phyloP scores from a whole-genome alignment of 2,113 vertebrate species.

The Trochalopteron elliotii region DNA sequence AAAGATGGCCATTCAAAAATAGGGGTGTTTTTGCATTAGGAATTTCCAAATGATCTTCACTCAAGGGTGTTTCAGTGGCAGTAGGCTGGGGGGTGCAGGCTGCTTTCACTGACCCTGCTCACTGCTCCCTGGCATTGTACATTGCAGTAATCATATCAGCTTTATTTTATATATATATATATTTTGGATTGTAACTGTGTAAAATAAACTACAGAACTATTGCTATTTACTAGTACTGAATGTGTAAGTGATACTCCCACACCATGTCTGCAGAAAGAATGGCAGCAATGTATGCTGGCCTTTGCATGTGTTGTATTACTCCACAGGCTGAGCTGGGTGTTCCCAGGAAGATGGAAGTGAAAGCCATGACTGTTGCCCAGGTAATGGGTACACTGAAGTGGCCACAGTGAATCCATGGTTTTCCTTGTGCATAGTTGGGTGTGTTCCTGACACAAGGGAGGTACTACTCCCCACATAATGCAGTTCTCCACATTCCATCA shows the following conservation, averaged over 20 bases:
- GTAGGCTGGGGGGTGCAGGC: background rate
- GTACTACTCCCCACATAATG: no score
- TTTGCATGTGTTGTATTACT: background rate
- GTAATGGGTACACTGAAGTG: background rate
- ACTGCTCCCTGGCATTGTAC: background rate
- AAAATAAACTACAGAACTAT: constrained; percentile 9
- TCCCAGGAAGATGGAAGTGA: fast-evolving
- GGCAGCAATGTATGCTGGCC: background rate
- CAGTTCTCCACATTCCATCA: background rate
- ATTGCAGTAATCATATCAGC: background rate
- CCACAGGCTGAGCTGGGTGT: background rate
- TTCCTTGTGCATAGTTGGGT: background rate
- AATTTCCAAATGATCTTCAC: background rate
- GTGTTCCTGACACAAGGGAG: background rate
- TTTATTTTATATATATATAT: background rate
- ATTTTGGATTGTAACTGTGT: constrained; percentile 12
- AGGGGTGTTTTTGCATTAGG: background rate
- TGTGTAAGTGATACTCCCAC: background rate
- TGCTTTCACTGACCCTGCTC: background rate
- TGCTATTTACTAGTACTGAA: background rate
- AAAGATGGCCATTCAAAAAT: background rate
- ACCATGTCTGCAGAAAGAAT: fast-evolving
- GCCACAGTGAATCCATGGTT: fast-evolving
- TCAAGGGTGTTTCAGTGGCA: background rate
- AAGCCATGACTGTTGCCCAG: background rate